Base-by-base conservation (phyloP, 2,888 invertebrate species). In the Drosophila koepferae region DNA sequence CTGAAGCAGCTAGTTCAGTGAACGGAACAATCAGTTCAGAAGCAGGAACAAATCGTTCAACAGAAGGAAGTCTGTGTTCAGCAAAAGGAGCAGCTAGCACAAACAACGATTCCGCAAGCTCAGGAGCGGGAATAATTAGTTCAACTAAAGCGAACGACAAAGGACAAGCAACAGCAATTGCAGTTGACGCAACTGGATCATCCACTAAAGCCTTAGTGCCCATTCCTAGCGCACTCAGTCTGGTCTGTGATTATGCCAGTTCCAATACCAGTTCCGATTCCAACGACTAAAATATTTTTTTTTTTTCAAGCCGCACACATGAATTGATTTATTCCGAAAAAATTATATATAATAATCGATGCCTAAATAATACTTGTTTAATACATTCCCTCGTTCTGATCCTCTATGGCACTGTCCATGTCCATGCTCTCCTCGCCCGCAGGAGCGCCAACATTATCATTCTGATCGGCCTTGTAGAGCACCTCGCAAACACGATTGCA, bases 241-340 rank as follows among this genome's bases (percentile, higher is more conserved):
- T 91, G 10, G 88, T 91, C 12, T 87, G 88, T 44, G 90, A 86
- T 48, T 91, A 91, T 68, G 63, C 80, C 4, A 83, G 85, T 49
- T 81, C 81, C 34, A 48, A 48, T 16, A 74, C 23, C 28, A 81
- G 43, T 64, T 72, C 70, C 1, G 72, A 74, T 46, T 59, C 79
- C 16, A 72, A 77, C 46, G 72, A 80, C 20, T 76, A 31, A 9
- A 2, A 38, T 14, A 38, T 7, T 0, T 14, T 9, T 10, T 2
- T 0, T 9, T 18, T 6, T 23, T 8, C 9, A 18, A 31, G 10
- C 38, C 55, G 20, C 49, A 43, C 20, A 55, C 41, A 55, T 54
- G 12, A 28, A 54, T 63, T 9, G 41, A 58, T 59, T 55, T 60
- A 64, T 49, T 69, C 40, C 43, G 46, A 64, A 53, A 58, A 54